Evolutionary conservation across 2,888 invertebrate species (phyloP).

Genomic region (Drosophila anceps): DNA sequence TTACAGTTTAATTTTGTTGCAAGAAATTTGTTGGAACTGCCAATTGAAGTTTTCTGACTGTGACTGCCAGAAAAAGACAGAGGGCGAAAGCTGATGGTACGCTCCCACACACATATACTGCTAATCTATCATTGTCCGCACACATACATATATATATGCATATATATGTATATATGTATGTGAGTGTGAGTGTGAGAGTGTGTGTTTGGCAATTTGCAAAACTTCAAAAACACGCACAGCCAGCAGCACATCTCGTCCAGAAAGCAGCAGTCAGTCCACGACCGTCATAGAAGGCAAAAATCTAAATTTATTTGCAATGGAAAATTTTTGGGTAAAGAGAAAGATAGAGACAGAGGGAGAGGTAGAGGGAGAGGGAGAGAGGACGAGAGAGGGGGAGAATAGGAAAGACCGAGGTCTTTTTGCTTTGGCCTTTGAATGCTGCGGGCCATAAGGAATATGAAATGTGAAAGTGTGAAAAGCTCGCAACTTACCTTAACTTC

Average conservation of each 20-base stretch:
- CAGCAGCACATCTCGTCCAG: constrained; percentile 36
- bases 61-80: constrained; percentile 14
- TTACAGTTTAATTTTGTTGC: constrained; percentile 79
- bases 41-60: constrained; percentile 69
- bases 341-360: not conserved
- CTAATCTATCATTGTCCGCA: constrained; percentile 74
- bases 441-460: not conserved
- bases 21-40: constrained; percentile 65
- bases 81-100: constrained; percentile 7
- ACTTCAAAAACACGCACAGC: constrained; percentile 74
- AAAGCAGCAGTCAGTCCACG: constrained; percentile 30
- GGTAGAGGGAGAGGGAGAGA: not conserved
- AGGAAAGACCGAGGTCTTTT: not conserved
- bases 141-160: constrained; percentile 3
- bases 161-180: constrained; percentile 3
- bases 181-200: constrained; percentile 19
- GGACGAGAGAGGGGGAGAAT: too few relatives aligned
- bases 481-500: constrained; percentile 33
- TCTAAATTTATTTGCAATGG: constrained; percentile 67
- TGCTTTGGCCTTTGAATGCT: not conserved
- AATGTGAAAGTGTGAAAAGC: constrained; percentile 26
- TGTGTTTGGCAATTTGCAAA: constrained; percentile 68
- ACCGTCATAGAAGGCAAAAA: constrained; percentile 45
- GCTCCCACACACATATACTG: constrained; percentile 11
- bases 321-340: constrained; percentile 22